Percentiles rank a stretch among this genome's conserved stretches.
phyloP scores from a whole-genome alignment of 2,888 invertebrate genomes.

The Tridacna gigas region DNA sequence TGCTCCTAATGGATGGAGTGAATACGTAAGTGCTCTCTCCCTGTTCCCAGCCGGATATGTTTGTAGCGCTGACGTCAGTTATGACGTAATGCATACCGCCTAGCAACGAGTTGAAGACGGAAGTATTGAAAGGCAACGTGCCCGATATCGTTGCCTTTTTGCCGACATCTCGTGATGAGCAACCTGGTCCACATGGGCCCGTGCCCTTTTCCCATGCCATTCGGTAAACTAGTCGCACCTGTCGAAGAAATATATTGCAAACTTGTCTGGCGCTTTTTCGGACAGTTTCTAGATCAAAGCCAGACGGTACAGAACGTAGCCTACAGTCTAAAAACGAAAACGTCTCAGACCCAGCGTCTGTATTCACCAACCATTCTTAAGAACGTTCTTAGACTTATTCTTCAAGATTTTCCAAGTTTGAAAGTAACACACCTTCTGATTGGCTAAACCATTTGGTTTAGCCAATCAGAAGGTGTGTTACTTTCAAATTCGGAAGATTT shows the following conservation, averaged over 20 bases:
- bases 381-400: too few relatives aligned
- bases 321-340: too few relatives aligned
- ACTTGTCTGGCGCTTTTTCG: too few relatives aligned
- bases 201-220: slow-evolving; percentile 62
- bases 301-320: too few relatives aligned
- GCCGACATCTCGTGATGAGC: slow-evolving; percentile 42
- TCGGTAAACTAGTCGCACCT: slow-evolving; percentile 54
- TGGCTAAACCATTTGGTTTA: too few relatives aligned
- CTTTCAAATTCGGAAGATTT: too few relatives aligned
- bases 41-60: slow-evolving; percentile 51
- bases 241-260: neutral
- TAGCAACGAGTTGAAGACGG: slow-evolving; percentile 26
- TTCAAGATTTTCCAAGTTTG: too few relatives aligned
- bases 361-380: too few relatives aligned
- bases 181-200: slow-evolving; percentile 59
- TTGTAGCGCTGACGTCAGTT: slow-evolving; percentile 49
- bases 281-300: too few relatives aligned
- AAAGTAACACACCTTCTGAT: too few relatives aligned
- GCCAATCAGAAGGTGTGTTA: too few relatives aligned
- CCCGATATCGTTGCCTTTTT: neutral
- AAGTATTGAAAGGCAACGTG: slow-evolving; percentile 6
- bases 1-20: slow-evolving; percentile 6
- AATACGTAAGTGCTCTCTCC: slow-evolving; percentile 42
- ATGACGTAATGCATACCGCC: slow-evolving; percentile 49
- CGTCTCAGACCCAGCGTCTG: too few relatives aligned